Base-by-base conservation (phyloP, 2,797 vertebrate species). In the Decapterus maruadsi region DNA sequence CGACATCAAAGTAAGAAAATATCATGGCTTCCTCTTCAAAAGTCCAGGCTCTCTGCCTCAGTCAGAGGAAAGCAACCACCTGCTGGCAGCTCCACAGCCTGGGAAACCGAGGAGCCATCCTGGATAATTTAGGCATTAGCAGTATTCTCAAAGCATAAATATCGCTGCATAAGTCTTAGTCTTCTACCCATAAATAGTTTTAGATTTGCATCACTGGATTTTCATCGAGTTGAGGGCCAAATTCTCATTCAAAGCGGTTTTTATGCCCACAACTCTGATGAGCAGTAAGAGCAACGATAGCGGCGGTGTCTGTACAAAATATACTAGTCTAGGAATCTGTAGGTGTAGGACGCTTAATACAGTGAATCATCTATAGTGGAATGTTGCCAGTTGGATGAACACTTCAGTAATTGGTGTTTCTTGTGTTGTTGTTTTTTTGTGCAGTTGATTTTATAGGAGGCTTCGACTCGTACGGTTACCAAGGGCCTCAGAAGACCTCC, bases 401-500 rank as follows among this genome's bases (percentile, higher is more conserved):
- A 7, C 22, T 46, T 22, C 53, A 78, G 73, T 91, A 82, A 93
- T 79, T 85, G 62, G 20, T 66, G 7, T 9, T 66, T 4, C 29
- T 34, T 34, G 31, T 34, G 31, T 34, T 34, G 2, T 34, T 34
- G 31, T 34, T 26, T 63, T 38, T 74, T 68, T 86, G 81, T 95
- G 72, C 94, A 99, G 98, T 99, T 95, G 98, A 99, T 92, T 99
- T 99, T 96, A 99, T 99, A 97, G 98, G 98, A 90, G 98, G 98
- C 87, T 99, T 99, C 78, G 98, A 99, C 91, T 99, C 98, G 29
- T 99, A 99, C 0, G 98, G 98, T 82, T 99, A 99, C 93, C 98
- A 99, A 93, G 98, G 98, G 42, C 97, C 98, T 87, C 98, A 99
- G 95, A 99, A 99, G 96, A 99, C 98, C 72, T 99, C 98, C 82